A percentile compares a stretch with the other conserved stretches of the same genome.
These are phyloP conservation scores for Brachionus rubens DNA, from an alignment of 1,140 invertebrate genomes.

Conservation along the genomic window DNA sequence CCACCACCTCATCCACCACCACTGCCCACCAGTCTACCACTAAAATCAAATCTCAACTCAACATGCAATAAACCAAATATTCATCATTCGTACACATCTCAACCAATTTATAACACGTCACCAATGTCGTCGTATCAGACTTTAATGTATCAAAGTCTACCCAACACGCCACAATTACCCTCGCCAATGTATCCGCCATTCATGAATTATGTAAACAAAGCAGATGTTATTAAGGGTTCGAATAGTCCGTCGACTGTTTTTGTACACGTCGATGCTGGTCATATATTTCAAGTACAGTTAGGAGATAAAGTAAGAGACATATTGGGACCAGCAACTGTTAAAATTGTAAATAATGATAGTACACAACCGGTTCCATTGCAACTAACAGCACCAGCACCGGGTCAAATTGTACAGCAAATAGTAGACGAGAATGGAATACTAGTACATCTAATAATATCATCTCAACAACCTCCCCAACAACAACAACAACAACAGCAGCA, in stretches of 20 bases:
- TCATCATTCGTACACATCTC: background rate
- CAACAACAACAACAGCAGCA: too few species aligned
- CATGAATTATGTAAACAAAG: background rate
- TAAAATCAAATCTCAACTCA: constrained; percentile 3
- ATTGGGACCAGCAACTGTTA: constrained; percentile 71
- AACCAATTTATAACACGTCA: constrained; percentile 18
- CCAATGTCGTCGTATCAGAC: constrained; percentile 26
- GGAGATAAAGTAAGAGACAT: constrained; percentile 47
- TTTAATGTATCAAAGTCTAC: constrained; percentile 33
- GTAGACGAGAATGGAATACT: constrained; percentile 80
- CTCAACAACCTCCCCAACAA: background rate
- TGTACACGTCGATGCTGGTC: constrained; percentile 25
- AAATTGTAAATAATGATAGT: constrained; percentile 73
- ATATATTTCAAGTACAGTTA: constrained; percentile 46
- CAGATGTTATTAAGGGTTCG: background rate
- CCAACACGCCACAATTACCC: background rate
- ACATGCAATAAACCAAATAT: background rate
- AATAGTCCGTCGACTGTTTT: constrained; percentile 23
- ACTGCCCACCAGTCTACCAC: background rate
- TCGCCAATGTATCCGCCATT: background rate
- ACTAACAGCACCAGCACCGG: constrained; percentile 76
- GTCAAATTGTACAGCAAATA: constrained; percentile 81
- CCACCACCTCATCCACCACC: too few species aligned
- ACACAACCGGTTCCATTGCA: constrained; percentile 75
- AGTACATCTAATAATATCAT: constrained; percentile 70